Percentiles rank a stretch among this genome's conserved stretches.
Conservation (phyloP, 2,888 invertebrate genomes). For the Drosophila anomelani region DNA sequence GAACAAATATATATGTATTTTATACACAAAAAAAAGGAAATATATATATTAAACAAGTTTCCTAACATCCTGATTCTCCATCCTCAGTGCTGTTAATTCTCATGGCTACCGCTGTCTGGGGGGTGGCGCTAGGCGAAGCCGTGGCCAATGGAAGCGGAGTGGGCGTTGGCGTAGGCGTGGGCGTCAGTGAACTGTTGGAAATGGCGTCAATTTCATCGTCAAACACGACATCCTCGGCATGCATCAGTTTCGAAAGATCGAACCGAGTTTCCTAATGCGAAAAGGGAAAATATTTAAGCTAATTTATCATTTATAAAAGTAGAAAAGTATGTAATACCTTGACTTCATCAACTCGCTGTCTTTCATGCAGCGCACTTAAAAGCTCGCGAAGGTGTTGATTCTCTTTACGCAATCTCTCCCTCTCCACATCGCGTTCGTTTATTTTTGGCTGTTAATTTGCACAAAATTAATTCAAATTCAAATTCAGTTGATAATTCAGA, state of each 20-base stretch:
- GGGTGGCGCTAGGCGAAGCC: conserved; percentile 19
- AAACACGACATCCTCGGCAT: conserved; percentile 75
- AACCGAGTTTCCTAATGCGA: conserved; percentile 82
- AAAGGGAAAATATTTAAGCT: neutral
- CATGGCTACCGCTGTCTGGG: conserved; percentile 38
- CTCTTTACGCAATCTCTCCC: conserved; percentile 90
- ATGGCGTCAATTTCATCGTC: conserved; percentile 78
- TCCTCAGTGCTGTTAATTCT: conserved; percentile 40
- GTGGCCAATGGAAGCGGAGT: conserved; percentile 22
- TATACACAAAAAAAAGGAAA: conserved; percentile 40
- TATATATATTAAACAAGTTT: conserved; percentile 36
- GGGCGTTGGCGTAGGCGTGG: conserved; percentile 74
- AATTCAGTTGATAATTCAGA: neutral
- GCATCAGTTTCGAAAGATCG: conserved; percentile 79
- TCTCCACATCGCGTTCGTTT: conserved; percentile 90
- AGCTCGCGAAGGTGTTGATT: conserved; percentile 90
- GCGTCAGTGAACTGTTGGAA: conserved; percentile 75
- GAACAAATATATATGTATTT: conserved; percentile 47
- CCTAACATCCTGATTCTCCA: conserved; percentile 33
- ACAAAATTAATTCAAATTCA: neutral
- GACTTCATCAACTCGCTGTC: conserved; percentile 84
- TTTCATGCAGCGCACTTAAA: conserved; percentile 87
- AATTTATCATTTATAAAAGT: neutral
- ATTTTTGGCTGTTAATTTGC: conserved; percentile 87
- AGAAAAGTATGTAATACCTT: conserved; percentile 61